Percentiles rank a stretch among this genome's conserved stretches.
These are phyloP conservation scores for Epinephelus lanceolatus DNA, from an alignment of 2,113 vertebrate genomes.

Conservation along the genomic window DNA sequence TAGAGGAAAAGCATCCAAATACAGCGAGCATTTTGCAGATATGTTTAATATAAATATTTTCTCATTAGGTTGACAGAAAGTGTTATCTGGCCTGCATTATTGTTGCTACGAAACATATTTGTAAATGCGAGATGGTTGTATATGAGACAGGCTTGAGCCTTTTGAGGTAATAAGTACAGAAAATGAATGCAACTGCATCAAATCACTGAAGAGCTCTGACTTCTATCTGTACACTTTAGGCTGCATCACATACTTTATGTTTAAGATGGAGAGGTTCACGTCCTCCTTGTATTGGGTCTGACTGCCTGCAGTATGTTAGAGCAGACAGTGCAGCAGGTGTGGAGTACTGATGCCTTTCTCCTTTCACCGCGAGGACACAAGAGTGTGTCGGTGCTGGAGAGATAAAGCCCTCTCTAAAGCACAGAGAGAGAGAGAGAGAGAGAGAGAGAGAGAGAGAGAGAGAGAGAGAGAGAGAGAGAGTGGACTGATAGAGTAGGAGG, in stretches of 20 bases:
- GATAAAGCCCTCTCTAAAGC: constrained; percentile 69
- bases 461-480: constrained; percentile 29
- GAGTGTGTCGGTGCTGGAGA: constrained; percentile 54
- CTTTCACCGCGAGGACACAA: constrained; percentile 60
- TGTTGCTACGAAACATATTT: background rate
- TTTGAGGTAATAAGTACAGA: background rate
- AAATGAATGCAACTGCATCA: background rate
- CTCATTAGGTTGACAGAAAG: background rate
- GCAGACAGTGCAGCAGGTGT: constrained; percentile 63
- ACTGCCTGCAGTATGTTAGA: constrained; percentile 50
- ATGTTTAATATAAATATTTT: background rate
- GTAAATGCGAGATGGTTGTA: background rate
- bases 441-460: constrained; percentile 25
- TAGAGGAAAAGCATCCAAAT: background rate
- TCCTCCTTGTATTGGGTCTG: constrained; percentile 18
- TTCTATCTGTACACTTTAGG: constrained; percentile 17
- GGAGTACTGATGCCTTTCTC: constrained; percentile 61
- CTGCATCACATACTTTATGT: background rate
- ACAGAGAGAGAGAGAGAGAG: constrained; percentile 27
- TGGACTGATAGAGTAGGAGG: constrained; percentile 28
- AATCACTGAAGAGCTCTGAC: background rate
- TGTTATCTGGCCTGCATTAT: background rate
- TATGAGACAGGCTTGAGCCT: background rate
- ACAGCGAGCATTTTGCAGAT: background rate
- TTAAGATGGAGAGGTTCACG: constrained; percentile 26